A percentile compares a stretch with the other conserved stretches of the same genome.
Evolutionary conservation across 2,888 invertebrate genomes (phyloP).

Genomic region (Boloria selene): DNA sequence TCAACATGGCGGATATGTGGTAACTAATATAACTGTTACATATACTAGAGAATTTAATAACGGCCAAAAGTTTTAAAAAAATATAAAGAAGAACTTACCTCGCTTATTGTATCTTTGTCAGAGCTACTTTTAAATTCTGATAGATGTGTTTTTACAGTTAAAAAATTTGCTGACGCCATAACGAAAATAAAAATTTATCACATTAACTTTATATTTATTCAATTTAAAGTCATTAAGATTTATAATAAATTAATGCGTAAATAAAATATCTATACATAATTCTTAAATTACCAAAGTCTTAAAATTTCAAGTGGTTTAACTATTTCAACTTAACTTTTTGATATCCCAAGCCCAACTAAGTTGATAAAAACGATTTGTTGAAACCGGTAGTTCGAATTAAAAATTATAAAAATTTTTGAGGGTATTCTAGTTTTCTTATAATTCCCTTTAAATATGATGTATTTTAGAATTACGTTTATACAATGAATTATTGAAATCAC

Average conservation of each 20-base stretch:
- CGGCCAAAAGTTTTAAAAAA: not conserved
- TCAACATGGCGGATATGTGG: slow-evolving; percentile 33
- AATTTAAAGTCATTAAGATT: slow-evolving; percentile 36
- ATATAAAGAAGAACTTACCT: slow-evolving; percentile 60
- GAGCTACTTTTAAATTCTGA: slow-evolving; percentile 74
- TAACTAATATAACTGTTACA: not conserved
- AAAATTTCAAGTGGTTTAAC: slow-evolving; percentile 46
- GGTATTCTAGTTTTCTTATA: slow-evolving; percentile 45
- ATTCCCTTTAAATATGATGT: no score
- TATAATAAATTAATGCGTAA: slow-evolving; percentile 48
- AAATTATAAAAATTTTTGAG: slow-evolving; percentile 35
- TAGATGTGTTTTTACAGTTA: slow-evolving; percentile 75
- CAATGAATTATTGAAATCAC: no score
- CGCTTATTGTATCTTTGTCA: slow-evolving; percentile 76
- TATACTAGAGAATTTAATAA: not conserved
- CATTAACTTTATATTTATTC: slow-evolving; percentile 46
- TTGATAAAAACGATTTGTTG: slow-evolving; percentile 22
- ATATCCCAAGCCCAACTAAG: slow-evolving; percentile 56
- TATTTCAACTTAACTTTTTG: slow-evolving; percentile 59
- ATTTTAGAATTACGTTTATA: no score
- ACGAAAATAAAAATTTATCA: slow-evolving; percentile 38
- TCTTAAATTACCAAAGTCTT: slow-evolving; percentile 46
- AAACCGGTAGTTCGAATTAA: slow-evolving; percentile 1
- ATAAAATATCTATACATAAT: slow-evolving; percentile 54
- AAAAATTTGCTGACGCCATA: slow-evolving; percentile 67